Conservation (phyloP, 1,140 invertebrate species). For the Cyclargus thomasi region DNA sequence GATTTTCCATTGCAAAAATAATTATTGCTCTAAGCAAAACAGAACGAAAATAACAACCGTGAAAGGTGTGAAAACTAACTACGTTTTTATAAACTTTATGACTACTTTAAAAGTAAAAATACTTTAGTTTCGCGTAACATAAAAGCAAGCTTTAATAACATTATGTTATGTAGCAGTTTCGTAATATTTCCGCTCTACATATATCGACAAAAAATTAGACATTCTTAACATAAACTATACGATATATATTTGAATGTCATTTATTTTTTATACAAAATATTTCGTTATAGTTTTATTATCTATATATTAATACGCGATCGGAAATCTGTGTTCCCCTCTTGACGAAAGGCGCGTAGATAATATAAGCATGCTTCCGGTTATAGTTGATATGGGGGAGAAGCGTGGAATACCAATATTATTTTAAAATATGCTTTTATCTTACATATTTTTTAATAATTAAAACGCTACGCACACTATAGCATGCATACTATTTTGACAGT, state of each 20-base stretch:
- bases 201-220: not conserved
- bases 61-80: not conserved
- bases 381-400: no score
- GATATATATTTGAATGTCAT: not conserved
- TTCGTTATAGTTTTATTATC: not conserved
- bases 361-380: no score
- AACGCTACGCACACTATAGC: no score
- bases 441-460: no score
- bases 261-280: not conserved
- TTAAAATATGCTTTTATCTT: no score
- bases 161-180: not conserved
- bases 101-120: not conserved
- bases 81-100: not conserved
- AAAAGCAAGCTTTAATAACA: not conserved
- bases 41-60: not conserved
- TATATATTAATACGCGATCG: no score
- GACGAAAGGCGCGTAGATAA: no score
- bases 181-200: conserved; percentile 1
- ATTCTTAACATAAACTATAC: not conserved
- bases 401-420: no score
- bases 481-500: no score
- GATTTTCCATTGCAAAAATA: no score
- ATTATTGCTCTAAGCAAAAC: not conserved
- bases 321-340: no score
- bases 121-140: not conserved